A percentile compares a stretch with the other conserved stretches of the same genome.
Conservation (phyloP, 2,888 invertebrate species). For the Drosophila pegasa region DNA sequence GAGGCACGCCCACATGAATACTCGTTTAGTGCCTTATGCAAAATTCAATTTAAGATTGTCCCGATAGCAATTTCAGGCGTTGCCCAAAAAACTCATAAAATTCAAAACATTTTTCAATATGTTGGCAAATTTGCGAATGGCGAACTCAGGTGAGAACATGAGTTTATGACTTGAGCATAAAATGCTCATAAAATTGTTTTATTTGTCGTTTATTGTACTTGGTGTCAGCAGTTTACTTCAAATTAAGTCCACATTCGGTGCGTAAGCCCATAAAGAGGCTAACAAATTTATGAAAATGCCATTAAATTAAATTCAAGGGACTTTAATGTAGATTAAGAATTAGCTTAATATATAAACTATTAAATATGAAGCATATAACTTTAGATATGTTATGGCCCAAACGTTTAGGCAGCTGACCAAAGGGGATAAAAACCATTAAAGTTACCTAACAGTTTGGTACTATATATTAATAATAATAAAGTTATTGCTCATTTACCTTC, state of each 20-base stretch:
- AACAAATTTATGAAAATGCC: background rate
- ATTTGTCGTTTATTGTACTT: background rate
- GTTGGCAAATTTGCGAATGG: slow-evolving; percentile 18
- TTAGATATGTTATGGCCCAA: rapidly evolving
- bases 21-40: slow-evolving; percentile 43
- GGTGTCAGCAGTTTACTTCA: background rate
- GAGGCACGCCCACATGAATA: slow-evolving; percentile 3
- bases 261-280: background rate
- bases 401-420: background rate
- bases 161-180: slow-evolving; percentile 42
- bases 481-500: too few species aligned
- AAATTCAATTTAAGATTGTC: slow-evolving; percentile 68
- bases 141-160: slow-evolving; percentile 41
- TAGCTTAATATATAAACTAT: background rate
- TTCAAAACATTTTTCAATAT: slow-evolving; percentile 65
- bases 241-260: background rate
- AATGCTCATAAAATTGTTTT: slow-evolving; percentile 9
- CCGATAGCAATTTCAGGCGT: slow-evolving; percentile 12
- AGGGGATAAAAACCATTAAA: too few species aligned
- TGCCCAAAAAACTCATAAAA: slow-evolving; percentile 61
- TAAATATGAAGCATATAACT: too few species aligned
- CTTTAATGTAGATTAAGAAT: background rate
- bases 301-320: background rate
- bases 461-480: too few species aligned
- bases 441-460: too few species aligned